Conservation (phyloP, 2,797 vertebrate genomes). For the Parambassis ranga region DNA sequence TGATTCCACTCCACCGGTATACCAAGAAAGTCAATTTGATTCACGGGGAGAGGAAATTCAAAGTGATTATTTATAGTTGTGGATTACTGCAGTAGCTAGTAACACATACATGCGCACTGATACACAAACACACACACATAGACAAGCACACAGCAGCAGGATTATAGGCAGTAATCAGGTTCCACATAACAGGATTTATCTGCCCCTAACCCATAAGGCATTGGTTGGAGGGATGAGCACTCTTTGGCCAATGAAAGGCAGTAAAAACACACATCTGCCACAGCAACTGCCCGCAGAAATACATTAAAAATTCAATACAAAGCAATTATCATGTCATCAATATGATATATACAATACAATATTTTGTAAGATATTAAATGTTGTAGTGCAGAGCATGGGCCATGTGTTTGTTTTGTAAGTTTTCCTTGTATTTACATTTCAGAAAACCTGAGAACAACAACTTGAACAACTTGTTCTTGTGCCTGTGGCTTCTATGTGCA, state of each 20-base stretch:
- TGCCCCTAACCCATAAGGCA: conserved; percentile 57
- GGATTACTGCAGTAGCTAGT: conserved; percentile 64
- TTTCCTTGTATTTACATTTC: no score
- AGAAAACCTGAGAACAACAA: no score
- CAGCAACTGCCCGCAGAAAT: not conserved
- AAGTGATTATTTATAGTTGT: conserved; percentile 77
- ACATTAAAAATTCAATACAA: not conserved
- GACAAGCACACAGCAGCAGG: conserved; percentile 44
- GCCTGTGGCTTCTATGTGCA: not conserved
- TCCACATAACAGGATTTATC: conserved; percentile 80
- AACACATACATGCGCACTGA: conserved; percentile 37
- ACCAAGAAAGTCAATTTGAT: conserved; percentile 48
- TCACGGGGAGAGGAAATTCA: conserved; percentile 38
- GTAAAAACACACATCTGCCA: conserved; percentile 6
- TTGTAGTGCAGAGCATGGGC: no score
- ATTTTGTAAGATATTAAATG: no score
- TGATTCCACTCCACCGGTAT: conserved; percentile 9
- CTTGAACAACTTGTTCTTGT: not conserved
- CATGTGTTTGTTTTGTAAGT: no score
- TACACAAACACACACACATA: conserved; percentile 24
- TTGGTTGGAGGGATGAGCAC: conserved; percentile 42
- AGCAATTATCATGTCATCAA: not conserved
- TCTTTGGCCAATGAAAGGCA: conserved; percentile 42
- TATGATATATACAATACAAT: no score
- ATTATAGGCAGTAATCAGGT: conserved; percentile 80